Base-by-base conservation (phyloP, 2,113 vertebrate genomes). In the Gymnarchus niloticus region DNA sequence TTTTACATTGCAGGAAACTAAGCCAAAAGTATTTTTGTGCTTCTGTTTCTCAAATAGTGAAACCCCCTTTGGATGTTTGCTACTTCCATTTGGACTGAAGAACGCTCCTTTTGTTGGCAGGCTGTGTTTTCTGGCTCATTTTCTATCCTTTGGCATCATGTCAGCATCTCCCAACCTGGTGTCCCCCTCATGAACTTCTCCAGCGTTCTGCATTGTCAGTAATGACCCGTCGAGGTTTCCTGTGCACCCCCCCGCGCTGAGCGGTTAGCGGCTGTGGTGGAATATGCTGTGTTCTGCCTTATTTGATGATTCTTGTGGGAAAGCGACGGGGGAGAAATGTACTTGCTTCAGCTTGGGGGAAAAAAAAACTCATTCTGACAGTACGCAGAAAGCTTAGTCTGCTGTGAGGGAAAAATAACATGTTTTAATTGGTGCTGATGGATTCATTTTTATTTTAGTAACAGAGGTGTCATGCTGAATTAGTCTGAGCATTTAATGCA, bases 191-290 rank as follows among this genome's bases (percentile, higher is more conserved):
- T 41, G 33, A 73, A 41, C 65, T 73, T 69, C 65, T 37, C 33
- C 65, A 73, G 33, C n/a, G n/a, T n/a, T n/a, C n/a, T n/a, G n/a
- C n/a, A n/a, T 73, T 73, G 65, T 73, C 65, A 73, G 65, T 37
- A 33, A 33, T 73, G 4, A 19, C 41, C 65, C 33, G 25, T 19
- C 65, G 4, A 41, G 3, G 65, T 33, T 73, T 73, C 65, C 65
- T 73, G 65, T 41, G n/a, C 17, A 41, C 28, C 33, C 65, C n/a
- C 1, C 65, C 19, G 65, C 7, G 65, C 65, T 37, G 65, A 73
- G 28, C 12, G 14, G 65, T 73, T 73, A 37, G 65, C 7, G 65
- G 65, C 65, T 17, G 33, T 41, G 65, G 65, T 73, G 33, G 19
- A 41, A 41, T 17, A 19, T 19, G 65, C 65, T 5, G 14, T 10